Conservation (phyloP, 2,113 vertebrate genomes). For the Zapus hudsonius region DNA sequence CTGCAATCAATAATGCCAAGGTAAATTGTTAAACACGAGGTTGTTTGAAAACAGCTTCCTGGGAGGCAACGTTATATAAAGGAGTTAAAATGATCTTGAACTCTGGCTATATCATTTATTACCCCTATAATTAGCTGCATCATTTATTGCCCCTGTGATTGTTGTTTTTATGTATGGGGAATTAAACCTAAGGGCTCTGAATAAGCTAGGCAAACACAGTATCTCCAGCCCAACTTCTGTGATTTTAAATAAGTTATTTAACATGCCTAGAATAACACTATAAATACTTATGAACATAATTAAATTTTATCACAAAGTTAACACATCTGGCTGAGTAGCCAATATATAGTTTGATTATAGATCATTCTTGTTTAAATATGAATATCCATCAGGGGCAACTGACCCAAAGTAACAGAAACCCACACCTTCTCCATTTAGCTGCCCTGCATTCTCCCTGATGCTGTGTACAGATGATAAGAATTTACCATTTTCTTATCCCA, state of each 20-base stretch:
- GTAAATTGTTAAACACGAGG: constrained; percentile 63
- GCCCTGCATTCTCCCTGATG: not conserved
- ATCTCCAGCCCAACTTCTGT: not conserved
- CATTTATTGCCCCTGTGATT: not conserved
- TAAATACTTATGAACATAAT: not conserved
- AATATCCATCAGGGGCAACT: not conserved
- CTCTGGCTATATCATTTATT: not conserved
- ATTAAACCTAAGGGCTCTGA: not conserved
- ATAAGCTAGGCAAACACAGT: not conserved
- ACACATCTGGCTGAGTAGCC: not conserved
- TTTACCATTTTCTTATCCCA: not conserved
- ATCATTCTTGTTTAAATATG: not conserved
- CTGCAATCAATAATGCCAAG: constrained; percentile 89
- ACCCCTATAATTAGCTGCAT: not conserved
- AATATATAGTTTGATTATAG: not conserved
- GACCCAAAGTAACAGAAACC: not conserved
- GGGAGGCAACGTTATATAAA: not conserved
- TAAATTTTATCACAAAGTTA: not conserved
- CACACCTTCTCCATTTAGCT: not conserved
- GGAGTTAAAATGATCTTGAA: not conserved
- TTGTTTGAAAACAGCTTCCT: not conserved
- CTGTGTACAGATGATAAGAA: not conserved
- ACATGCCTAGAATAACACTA: not conserved
- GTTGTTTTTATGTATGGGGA: not conserved
- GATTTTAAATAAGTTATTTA: constrained; percentile 10